These are phyloP conservation scores for Hymenochirus boettgeri DNA, from an alignment of 2,113 vertebrate species.

Conservation along the genomic window DNA sequence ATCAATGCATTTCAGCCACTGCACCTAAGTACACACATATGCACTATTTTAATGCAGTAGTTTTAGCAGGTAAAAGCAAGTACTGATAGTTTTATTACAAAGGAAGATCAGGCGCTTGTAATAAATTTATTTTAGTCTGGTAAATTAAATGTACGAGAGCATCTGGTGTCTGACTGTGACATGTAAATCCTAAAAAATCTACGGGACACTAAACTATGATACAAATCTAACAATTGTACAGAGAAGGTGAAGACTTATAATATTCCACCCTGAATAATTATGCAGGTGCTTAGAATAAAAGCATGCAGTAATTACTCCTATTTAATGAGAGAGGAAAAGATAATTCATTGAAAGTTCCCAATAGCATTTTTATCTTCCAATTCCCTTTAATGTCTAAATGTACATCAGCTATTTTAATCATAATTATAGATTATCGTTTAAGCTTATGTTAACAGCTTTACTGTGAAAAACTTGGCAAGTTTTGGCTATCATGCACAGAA, in stretches of 20 bases:
- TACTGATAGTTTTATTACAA: conserved; percentile 38
- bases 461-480: not conserved
- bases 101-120: conserved; percentile 12
- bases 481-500: no score
- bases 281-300: not conserved
- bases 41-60: no score
- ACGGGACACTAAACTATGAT: not conserved
- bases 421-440: not conserved
- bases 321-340: conserved; percentile 4
- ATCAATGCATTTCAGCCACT: no score
- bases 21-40: no score
- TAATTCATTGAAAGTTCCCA: not conserved
- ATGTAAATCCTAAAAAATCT: conserved; percentile 6
- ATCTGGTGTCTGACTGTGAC: conserved; percentile 25
- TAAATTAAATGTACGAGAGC: conserved; percentile 34
- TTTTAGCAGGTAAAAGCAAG: conserved; percentile 4
- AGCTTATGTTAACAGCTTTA: not conserved
- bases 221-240: conserved; percentile 19
- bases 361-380: not conserved
- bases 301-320: not conserved
- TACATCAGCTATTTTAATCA: not conserved
- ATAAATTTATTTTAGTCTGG: conserved; percentile 10
- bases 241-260: not conserved
- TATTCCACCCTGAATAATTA: not conserved
- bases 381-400: not conserved